Base-by-base conservation (phyloP, 37 sponge, comb jelly and placozoan species). In the Eunapius fragilis region DNA sequence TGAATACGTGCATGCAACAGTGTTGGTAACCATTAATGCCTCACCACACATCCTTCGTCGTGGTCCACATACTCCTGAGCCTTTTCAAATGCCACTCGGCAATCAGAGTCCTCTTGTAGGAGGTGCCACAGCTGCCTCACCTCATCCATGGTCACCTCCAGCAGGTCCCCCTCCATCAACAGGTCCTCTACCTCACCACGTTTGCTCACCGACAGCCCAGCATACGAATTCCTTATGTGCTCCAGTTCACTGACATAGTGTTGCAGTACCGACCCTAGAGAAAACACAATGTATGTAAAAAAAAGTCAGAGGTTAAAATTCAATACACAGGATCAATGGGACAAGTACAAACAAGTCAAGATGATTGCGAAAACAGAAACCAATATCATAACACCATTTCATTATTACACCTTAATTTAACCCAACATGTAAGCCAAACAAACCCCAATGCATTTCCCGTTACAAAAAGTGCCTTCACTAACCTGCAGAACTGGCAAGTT, bases 121-220 rank as follows among this genome's bases (percentile, higher is more conserved):
- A 95, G 30, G 49, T 83, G 83, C 97, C 97, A 96, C 37, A 96
- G 87, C 41, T 89, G 87, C 23, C 81, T 80, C 0, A 87, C 85
- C 58, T 96, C 97, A 25, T 96, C 94, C 67, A 94, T 48, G 3
- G 82, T 86, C 34, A 96, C 89, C 70, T 96, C 97, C n/a, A 93
- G 74, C 23, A 96, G 80, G 68, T 96, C 97, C 24, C 97, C 92
- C 71, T 89, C 81, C 49, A 93, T 80, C 68, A 93, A 37, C 48
- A 91, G 70, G 70, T 91, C 88, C 68, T 96, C 97, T n/a, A 96
- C 77, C 72, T 86, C 74, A 5, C 28, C 26, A 35, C 92, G 48
- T 32, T 74, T 75, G 31, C 28, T 70, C 27, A 71, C 80, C 9
- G 89, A 75, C 24, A 96, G 80, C 17, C 85, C 87, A 26, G 80